Percentiles rank a stretch among this genome's conserved stretches.
Conservation (phyloP, 1,140 invertebrate species). For the Drosophila pseudoananassae region DNA sequence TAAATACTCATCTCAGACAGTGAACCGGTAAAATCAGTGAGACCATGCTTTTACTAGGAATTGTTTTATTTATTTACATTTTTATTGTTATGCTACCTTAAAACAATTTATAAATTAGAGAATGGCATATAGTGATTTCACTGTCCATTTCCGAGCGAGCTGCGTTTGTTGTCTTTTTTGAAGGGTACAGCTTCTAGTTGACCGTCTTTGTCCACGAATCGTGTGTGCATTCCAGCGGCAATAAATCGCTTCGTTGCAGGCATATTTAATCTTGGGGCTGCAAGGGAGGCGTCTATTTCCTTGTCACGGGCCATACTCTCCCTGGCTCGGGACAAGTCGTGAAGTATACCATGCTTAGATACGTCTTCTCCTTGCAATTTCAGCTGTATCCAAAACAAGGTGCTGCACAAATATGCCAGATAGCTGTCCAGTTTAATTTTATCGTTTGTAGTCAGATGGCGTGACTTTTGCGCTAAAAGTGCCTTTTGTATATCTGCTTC, state of each 20-base stretch:
- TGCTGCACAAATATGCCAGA: constrained; percentile 50
- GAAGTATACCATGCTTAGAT: constrained; percentile 52
- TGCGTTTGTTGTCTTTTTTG: neutral
- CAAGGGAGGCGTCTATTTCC: constrained; percentile 32
- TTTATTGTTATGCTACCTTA: neutral
- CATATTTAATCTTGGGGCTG: constrained; percentile 51
- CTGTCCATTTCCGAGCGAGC: neutral
- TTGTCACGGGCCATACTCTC: constrained; percentile 58
- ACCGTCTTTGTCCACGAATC: constrained; percentile 54
- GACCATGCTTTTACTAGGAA: neutral
- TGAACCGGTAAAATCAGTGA: neutral
- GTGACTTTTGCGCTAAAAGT: neutral
- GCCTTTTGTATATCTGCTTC: constrained; percentile 43
- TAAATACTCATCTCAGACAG: too few relatives aligned
- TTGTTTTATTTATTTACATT: neutral
- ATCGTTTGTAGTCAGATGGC: constrained; percentile 23
- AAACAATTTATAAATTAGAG: too few relatives aligned
- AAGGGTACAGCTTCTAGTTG: neutral
- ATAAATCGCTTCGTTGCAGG: constrained; percentile 56
- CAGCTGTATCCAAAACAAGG: constrained; percentile 58
- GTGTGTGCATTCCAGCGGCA: constrained; percentile 49
- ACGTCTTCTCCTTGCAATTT: constrained; percentile 51
- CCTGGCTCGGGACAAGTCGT: constrained; percentile 51
- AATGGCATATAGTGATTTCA: too few relatives aligned
- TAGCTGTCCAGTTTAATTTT: constrained; percentile 62